phyloP scores from a whole-genome alignment of 1,140 invertebrate genomes.

The Drosophila melanica region DNA sequence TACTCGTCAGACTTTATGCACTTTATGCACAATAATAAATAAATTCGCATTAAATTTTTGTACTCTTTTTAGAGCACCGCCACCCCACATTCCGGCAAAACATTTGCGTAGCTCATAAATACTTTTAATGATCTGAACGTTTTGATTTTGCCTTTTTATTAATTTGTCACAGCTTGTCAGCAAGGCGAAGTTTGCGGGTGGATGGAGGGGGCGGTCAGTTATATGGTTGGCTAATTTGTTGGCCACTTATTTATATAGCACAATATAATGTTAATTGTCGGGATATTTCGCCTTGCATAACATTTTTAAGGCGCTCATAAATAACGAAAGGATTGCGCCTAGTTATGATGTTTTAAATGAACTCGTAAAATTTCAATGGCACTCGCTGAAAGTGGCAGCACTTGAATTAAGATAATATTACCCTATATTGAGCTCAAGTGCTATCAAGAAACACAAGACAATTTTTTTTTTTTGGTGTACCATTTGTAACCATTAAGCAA shows the following conservation, averaged over 20 bases:
- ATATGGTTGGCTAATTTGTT: conserved; percentile 29
- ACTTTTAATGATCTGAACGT: conserved; percentile 57
- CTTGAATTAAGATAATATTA: too few relatives aligned
- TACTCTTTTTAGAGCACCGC: conserved; percentile 28
- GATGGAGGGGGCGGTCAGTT: neutral
- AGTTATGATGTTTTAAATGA: neutral
- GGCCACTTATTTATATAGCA: conserved; percentile 41
- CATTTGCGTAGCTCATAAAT: conserved; percentile 59
- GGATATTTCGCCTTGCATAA: conserved; percentile 2
- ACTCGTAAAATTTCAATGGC: conserved; percentile 5
- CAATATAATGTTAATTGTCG: conserved; percentile 42
- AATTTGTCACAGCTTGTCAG: conserved; percentile 50
- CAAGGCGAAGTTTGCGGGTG: neutral
- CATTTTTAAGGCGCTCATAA: conserved; percentile 15
- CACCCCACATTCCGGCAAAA: conserved; percentile 4
- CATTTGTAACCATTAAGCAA: too few relatives aligned
- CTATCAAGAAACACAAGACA: too few relatives aligned
- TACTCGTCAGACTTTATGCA: conserved; percentile 36
- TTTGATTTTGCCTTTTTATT: conserved; percentile 48
- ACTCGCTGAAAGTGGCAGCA: too few relatives aligned
- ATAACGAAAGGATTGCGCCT: conserved; percentile 29
- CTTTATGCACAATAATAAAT: conserved; percentile 55
- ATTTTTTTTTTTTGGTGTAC: too few relatives aligned
- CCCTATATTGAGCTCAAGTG: too few relatives aligned
- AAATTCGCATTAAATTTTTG: conserved; percentile 51